Conservation (phyloP, 1,140 invertebrate genomes). For the Octopus bimaculoides region DNA sequence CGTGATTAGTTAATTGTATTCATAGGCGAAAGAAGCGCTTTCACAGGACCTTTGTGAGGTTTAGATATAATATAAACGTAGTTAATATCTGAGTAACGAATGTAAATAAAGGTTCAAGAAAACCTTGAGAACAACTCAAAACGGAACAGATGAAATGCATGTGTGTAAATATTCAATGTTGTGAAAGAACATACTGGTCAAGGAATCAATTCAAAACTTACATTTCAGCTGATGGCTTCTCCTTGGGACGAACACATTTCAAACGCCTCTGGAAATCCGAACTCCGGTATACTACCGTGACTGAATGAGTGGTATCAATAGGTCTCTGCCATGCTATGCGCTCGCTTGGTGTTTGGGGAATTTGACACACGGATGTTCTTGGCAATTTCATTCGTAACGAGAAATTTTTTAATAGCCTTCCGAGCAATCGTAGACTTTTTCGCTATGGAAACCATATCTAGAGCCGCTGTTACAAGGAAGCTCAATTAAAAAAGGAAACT, state of each 20-base stretch:
- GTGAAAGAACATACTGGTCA: no score
- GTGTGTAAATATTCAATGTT: no score
- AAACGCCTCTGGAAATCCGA: not conserved
- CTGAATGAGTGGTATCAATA: not conserved
- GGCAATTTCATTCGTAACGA: constrained; percentile 5
- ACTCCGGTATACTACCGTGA: constrained; percentile 3
- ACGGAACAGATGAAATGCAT: no score
- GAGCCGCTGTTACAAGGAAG: not conserved
- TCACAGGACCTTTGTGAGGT: no score
- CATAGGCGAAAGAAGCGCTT: no score
- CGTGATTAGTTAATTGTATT: no score
- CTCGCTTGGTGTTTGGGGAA: not conserved
- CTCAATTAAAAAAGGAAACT: no score
- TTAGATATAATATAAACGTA: no score
- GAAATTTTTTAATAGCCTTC: not conserved
- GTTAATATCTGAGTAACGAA: no score
- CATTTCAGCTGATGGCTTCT: constrained; percentile 8
- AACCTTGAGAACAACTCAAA: no score
- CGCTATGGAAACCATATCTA: constrained; percentile 4
- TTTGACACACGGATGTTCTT: not conserved
- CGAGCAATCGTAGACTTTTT: not conserved
- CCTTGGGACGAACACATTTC: constrained; percentile 10
- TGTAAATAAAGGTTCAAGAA: no score
- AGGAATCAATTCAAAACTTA: not conserved
- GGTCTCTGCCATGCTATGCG: constrained; percentile 7